Percentiles rank a stretch among this genome's conserved stretches.
Conservation (phyloP, 2,113 vertebrate genomes). For the Isichthys henryi region DNA sequence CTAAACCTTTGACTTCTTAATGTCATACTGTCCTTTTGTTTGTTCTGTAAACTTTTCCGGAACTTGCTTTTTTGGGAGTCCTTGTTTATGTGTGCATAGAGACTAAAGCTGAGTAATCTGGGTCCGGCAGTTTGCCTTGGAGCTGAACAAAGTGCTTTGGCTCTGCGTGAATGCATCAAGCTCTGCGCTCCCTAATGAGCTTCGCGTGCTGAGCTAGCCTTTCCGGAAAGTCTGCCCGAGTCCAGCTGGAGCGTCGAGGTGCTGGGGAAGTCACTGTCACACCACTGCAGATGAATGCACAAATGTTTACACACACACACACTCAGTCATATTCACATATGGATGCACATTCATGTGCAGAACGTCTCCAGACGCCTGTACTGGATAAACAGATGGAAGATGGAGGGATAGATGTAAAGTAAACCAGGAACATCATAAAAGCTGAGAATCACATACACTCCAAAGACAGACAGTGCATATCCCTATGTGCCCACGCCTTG, state of each 20-base stretch:
- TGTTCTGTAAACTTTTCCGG: background rate
- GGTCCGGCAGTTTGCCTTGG: background rate
- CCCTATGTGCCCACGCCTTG: background rate
- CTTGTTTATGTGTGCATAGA: background rate
- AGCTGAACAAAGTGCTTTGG: background rate
- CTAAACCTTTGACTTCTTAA: background rate
- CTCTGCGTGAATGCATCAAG: background rate
- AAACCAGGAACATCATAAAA: background rate
- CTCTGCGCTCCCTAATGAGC: background rate
- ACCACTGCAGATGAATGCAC: background rate
- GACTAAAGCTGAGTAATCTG: background rate
- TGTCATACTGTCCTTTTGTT: background rate
- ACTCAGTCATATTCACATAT: background rate
- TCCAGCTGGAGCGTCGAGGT: background rate
- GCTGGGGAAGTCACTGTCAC: background rate
- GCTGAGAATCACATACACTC: background rate
- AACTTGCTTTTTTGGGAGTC: background rate
- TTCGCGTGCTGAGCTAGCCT: conserved; percentile 14
- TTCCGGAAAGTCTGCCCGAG: conserved; percentile 1
- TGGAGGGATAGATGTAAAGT: background rate
- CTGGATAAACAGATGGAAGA: background rate
- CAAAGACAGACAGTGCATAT: background rate
- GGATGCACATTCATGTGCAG: background rate
- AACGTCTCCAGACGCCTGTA: background rate
- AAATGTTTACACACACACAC: background rate